phyloP scores from a whole-genome alignment of 2,113 vertebrate species.

The Ia io region DNA sequence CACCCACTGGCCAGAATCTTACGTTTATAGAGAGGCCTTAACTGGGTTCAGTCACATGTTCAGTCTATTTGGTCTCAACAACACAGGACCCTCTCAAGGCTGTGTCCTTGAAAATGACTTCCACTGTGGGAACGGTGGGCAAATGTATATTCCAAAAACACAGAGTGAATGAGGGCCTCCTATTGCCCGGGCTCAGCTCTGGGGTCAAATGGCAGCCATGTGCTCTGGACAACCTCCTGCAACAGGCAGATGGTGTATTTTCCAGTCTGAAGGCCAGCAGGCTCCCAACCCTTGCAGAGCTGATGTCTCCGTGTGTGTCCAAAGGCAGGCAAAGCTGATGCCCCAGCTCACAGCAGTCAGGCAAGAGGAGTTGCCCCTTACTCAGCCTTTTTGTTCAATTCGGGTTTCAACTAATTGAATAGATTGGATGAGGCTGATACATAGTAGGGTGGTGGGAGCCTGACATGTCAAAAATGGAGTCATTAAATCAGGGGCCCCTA shows the following conservation, averaged over 20 bases:
- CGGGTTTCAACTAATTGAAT: not conserved
- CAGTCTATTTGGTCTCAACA: not conserved
- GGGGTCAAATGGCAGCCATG: not conserved
- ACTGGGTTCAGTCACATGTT: not conserved
- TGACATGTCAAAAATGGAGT: not conserved
- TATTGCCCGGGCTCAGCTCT: accelerated
- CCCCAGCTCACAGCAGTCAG: not conserved
- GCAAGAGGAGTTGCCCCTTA: not conserved
- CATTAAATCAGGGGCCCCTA: not conserved
- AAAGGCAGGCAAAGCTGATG: not conserved
- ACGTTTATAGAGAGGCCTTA: not conserved
- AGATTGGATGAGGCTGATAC: not conserved
- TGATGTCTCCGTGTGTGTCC: not conserved
- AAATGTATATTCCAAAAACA: not conserved
- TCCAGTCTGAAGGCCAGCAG: not conserved
- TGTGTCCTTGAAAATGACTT: not conserved
- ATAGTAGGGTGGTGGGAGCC: too few relatives aligned
- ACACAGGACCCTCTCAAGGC: not conserved
- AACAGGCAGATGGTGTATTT: too few relatives aligned
- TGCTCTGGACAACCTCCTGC: not conserved
- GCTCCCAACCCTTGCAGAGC: not conserved
- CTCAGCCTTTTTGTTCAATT: not conserved
- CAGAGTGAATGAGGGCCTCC: too few relatives aligned
- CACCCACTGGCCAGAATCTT: not conserved
- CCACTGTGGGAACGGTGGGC: not conserved